These are phyloP conservation scores for Acanthornis magna DNA, from an alignment of 2,797 vertebrate species.

Conservation along the genomic window DNA sequence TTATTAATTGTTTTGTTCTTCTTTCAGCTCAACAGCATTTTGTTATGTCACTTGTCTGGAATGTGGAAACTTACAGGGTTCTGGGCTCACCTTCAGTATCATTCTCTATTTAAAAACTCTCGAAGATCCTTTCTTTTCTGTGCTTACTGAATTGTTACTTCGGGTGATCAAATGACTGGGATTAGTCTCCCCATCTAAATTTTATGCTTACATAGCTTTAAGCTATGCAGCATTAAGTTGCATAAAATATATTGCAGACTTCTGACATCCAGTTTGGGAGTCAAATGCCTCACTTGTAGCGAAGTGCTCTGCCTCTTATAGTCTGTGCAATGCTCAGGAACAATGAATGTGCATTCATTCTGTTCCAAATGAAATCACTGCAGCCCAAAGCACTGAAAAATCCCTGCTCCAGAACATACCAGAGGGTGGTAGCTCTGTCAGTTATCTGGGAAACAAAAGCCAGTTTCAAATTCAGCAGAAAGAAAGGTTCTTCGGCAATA, in stretches of 20 bases:
- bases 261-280: background rate
- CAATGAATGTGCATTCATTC: background rate
- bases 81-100: background rate
- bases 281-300: background rate
- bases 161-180: background rate
- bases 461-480: background rate
- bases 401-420: background rate
- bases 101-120: background rate
- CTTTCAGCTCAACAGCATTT: background rate
- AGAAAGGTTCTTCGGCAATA: background rate
- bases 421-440: background rate
- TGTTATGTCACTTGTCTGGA: background rate
- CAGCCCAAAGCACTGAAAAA: background rate
- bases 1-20: background rate
- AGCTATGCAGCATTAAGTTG: background rate
- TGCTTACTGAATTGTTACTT: background rate
- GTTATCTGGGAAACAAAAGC: background rate
- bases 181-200: background rate
- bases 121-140: background rate
- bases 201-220: background rate
- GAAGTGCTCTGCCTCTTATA: background rate
- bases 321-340: background rate
- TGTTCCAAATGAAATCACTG: background rate
- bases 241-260: background rate
- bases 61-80: background rate